Base-by-base conservation (phyloP, 1,140 invertebrate genomes). In the Phymorhynchus buccinoides region DNA sequence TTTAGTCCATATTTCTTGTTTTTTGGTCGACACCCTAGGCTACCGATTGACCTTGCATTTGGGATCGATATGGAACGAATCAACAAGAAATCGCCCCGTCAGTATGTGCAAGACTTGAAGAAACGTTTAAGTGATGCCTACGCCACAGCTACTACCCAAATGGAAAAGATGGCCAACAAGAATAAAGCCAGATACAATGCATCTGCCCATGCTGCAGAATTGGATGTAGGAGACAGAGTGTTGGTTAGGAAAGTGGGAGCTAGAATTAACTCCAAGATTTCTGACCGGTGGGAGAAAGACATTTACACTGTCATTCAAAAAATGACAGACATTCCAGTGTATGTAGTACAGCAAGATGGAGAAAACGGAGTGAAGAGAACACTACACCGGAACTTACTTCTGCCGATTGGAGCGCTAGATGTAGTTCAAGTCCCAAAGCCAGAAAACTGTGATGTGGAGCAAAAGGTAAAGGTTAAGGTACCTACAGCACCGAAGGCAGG, bases 1-100 rank as follows among this genome's bases (percentile, higher is more conserved):
- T 66, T 27, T 66, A 66, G 62, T 30, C 62, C 62, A 30, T 66
- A 66, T 27, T 66, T 66, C n/a, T 30, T 66, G 16, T 66, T 66
- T 27, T 89, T 89, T 86, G 85, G 85, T 14, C 62, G 87, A 44
- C 62, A 89, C 16, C 88, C 87, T n/a, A n/a, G n/a, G n/a, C n/a
- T n/a, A n/a, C n/a, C n/a, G n/a, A n/a, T n/a, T n/a, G n/a, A n/a
- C n/a, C 12, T 87, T 1, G 81, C 82, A 22, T 86, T 86, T 52
- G 66, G 82, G 35, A 30, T 84, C 2, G 75, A 83, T 4, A 1
- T 71, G 30, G 41, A 83, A 4, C 32, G 22, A 3, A 73, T 71
- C 44, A 48, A 48, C 7, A 48, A 48, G 56, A 39, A 30, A n/a
- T 22, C 35, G 3, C 32, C 68, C 18, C 3, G 81, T 3, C 39